These are phyloP conservation scores for Schlechtendalia chinensis DNA, from an alignment of 1,140 invertebrate genomes.

Conservation along the genomic window DNA sequence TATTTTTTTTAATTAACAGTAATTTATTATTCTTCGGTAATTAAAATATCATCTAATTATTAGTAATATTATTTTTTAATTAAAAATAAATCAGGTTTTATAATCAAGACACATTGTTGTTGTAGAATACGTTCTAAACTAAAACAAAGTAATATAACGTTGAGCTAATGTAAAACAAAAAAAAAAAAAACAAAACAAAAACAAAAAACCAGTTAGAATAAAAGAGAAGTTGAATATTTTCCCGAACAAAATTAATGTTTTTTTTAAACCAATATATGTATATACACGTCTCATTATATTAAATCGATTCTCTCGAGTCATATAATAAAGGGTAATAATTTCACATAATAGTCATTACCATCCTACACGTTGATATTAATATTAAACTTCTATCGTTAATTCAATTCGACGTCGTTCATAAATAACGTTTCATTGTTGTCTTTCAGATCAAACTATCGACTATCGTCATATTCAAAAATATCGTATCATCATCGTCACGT, in stretches of 20 bases:
- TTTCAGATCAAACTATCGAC: background rate
- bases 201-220: background rate
- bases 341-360: background rate
- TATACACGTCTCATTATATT: background rate
- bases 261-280: too few species aligned
- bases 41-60: conserved; percentile 16
- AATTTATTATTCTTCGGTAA: background rate
- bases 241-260: background rate
- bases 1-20: conserved; percentile 18
- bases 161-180: background rate
- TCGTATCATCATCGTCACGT: too few species aligned
- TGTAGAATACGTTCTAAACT: too few species aligned
- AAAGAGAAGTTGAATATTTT: too few species aligned
- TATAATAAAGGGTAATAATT: conserved; percentile 11
- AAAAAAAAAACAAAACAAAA: background rate
- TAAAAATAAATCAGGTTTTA: conserved; percentile 1
- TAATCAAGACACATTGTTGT: background rate
- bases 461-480: too few species aligned
- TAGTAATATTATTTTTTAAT: conserved; percentile 7
- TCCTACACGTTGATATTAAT: background rate
- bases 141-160: background rate
- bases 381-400: background rate
- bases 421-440: background rate
- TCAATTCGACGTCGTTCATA: conserved; percentile 4
- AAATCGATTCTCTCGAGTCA: background rate